Percentiles rank a stretch among this genome's conserved stretches.
Evolutionary conservation across 2,113 vertebrate genomes (phyloP).

Genomic region (Myrmecobius fasciatus): DNA sequence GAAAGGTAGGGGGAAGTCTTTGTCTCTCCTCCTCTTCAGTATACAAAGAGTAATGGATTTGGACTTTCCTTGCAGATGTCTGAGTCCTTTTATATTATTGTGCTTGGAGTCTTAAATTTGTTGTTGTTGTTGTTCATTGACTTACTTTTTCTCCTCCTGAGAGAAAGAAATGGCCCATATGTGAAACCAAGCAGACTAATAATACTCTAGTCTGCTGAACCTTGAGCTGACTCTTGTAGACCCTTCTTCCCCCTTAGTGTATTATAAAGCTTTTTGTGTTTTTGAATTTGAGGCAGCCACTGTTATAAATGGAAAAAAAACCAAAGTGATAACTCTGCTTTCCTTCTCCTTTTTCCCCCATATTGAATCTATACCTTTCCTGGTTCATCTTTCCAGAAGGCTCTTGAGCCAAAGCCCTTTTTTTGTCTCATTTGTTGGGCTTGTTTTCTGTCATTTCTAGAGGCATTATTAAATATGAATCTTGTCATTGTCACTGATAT

Average conservation of each 20-base stretch:
- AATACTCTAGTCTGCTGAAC: not conserved
- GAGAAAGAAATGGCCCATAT: conserved; percentile 70
- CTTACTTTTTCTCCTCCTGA: conserved; percentile 47
- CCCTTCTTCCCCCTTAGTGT: conserved; percentile 58
- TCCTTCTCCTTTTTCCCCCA: not conserved
- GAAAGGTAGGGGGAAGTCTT: not conserved
- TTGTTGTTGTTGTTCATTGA: conserved; percentile 64
- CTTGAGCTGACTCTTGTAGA: conserved; percentile 52
- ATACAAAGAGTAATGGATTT: not conserved
- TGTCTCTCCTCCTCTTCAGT: not conserved
- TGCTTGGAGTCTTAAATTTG: not conserved
- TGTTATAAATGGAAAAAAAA: not conserved
- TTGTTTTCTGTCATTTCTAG: conserved; percentile 42
- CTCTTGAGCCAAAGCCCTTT: not conserved
- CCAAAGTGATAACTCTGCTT: not conserved
- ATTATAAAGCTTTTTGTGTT: conserved; percentile 9
- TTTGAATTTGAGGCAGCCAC: not conserved
- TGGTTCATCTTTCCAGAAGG: not conserved
- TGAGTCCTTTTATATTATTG: conserved; percentile 5
- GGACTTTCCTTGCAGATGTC: not conserved
- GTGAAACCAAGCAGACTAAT: conserved; percentile 55
- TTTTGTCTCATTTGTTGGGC: conserved; percentile 22
- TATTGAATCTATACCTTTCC: not conserved
- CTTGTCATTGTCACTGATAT: conserved; percentile 26
- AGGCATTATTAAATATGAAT: not conserved